Conservation (phyloP, 1,140 invertebrate species). For the Drosophila kanapiae region DNA sequence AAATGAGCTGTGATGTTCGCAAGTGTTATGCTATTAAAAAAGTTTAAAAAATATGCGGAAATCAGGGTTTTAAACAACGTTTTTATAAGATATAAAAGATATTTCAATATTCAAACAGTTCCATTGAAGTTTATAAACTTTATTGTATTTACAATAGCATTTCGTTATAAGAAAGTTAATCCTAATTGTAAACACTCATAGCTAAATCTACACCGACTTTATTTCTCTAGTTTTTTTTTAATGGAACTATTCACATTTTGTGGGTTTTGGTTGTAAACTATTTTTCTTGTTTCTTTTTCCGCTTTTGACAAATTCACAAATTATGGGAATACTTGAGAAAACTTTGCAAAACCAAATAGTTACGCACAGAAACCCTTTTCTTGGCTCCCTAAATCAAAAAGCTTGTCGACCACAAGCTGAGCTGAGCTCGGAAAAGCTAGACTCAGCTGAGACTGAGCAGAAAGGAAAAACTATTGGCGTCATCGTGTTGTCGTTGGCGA, state of each 20-base stretch:
- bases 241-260: background rate
- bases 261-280: background rate
- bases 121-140: background rate
- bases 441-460: slow-evolving; percentile 22
- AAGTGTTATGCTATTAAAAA: background rate
- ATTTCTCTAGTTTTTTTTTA: background rate
- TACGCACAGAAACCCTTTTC: slow-evolving; percentile 13
- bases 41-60: background rate
- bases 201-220: background rate
- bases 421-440: slow-evolving; percentile 12
- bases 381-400: slow-evolving; percentile 40
- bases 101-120: background rate
- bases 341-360: slow-evolving; percentile 34
- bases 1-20: slow-evolving; percentile 17
- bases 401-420: slow-evolving; percentile 45
- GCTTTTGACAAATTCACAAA: slow-evolving; percentile 32
- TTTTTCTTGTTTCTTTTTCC: background rate
- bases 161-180: background rate
- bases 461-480: slow-evolving; percentile 75
- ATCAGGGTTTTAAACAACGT: background rate
- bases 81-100: background rate
- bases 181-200: background rate
- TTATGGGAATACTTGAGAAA: slow-evolving; percentile 24
- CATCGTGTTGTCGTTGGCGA: slow-evolving; percentile 81
- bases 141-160: background rate